phyloP scores from a whole-genome alignment of 2,113 vertebrate species.

The Peromyscus leucopus region DNA sequence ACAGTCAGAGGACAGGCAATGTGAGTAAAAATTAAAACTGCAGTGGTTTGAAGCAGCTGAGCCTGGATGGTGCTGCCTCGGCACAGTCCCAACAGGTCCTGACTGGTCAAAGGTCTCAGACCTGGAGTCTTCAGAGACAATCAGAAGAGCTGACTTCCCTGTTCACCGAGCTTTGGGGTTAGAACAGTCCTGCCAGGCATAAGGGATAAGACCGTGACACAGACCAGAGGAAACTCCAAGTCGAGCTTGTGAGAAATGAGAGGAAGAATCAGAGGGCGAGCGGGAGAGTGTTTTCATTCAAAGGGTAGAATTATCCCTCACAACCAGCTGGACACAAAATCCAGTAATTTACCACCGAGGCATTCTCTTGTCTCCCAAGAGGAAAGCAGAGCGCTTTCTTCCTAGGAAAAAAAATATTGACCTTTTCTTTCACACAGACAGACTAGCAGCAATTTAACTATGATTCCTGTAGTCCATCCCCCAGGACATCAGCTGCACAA shows the following conservation, averaged over 20 bases:
- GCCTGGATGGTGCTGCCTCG: not conserved
- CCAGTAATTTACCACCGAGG: constrained; percentile 43
- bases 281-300: not conserved
- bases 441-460: constrained; percentile 77
- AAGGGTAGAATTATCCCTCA: not conserved
- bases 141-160: not conserved
- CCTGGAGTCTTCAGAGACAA: not conserved
- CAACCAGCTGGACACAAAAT: constrained; percentile 55
- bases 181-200: not conserved
- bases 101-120: not conserved
- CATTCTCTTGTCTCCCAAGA: constrained; percentile 64
- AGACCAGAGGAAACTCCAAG: not conserved
- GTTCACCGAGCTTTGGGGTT: not conserved
- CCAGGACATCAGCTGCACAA: constrained; percentile 39
- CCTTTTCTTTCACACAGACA: constrained; percentile 68
- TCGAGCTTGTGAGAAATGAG: not conserved
- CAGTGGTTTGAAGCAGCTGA: not conserved
- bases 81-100: not conserved
- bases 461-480: constrained; percentile 58
- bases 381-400: constrained; percentile 55
- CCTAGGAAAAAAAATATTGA: constrained; percentile 75
- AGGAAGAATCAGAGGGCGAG: not conserved
- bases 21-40: not conserved
- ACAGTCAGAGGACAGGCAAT: not conserved
- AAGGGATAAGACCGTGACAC: not conserved